phyloP scores from a whole-genome alignment of 2,888 invertebrate genomes.

The Zelleria hepariella region DNA sequence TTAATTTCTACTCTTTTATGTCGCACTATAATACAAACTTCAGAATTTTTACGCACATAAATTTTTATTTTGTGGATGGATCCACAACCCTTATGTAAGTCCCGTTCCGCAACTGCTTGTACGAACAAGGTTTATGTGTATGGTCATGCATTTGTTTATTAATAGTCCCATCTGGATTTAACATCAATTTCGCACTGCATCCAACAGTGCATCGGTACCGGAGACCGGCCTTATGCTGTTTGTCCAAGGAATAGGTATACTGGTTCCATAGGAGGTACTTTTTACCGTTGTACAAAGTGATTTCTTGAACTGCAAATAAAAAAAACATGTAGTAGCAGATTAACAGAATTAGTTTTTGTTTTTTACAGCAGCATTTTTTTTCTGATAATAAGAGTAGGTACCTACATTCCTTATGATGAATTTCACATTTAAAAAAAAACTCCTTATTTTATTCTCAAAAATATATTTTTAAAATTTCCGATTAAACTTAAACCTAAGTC shows the following conservation, averaged over 20 bases:
- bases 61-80: too few relatives aligned
- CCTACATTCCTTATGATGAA: neutral
- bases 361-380: neutral
- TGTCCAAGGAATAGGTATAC: slow-evolving; percentile 17
- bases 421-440: neutral
- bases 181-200: slow-evolving; percentile 20
- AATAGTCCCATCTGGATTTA: slow-evolving; percentile 13
- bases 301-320: slow-evolving; percentile 1
- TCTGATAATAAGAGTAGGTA: neutral
- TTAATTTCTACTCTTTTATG: too few relatives aligned
- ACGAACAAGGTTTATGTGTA: slow-evolving; percentile 16
- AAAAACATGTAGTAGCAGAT: too few relatives aligned
- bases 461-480: neutral
- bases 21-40: too few relatives aligned
- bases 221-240: slow-evolving; percentile 8
- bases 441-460: neutral
- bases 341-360: too few relatives aligned
- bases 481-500: neutral
- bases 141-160: slow-evolving; percentile 13
- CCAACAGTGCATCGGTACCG: slow-evolving; percentile 19
- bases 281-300: slow-evolving; percentile 14
- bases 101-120: slow-evolving; percentile 7
- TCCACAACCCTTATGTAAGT: too few relatives aligned
- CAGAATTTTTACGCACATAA: too few relatives aligned
- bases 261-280: slow-evolving; percentile 12